A percentile compares a stretch with the other conserved stretches of the same genome.
phyloP scores from a whole-genome alignment of 1,140 invertebrate genomes.

The Aphidius gifuensis region DNA sequence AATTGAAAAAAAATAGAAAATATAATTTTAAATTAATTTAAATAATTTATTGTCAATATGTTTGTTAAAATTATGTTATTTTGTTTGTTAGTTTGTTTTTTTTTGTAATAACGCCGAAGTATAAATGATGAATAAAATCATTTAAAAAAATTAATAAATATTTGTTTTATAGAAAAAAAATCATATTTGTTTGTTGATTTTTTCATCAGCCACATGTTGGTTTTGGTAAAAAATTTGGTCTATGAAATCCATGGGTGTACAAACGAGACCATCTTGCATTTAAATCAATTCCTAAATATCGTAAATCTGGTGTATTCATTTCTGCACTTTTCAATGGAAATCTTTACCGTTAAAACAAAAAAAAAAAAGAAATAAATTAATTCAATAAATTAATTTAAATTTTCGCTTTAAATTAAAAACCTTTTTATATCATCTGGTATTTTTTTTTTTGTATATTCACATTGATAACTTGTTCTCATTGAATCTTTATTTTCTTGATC shows the following conservation, averaged over 20 bases:
- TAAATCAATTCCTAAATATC: constrained; percentile 23
- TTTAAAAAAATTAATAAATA: neutral
- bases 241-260: constrained; percentile 10
- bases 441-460: constrained; percentile 19
- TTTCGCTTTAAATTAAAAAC: neutral
- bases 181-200: neutral
- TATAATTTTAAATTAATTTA: no score
- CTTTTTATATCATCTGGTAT: constrained; percentile 7
- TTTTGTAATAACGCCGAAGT: neutral
- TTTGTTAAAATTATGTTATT: neutral
- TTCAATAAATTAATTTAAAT: neutral
- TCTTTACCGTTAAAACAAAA: constrained; percentile 13
- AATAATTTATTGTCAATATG: no score
- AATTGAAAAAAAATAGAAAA: no score
- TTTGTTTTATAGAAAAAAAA: neutral
- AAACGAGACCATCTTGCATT: constrained; percentile 10
- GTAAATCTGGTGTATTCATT: constrained; percentile 30
- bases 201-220: constrained; percentile 6
- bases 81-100: neutral
- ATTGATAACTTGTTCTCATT: constrained; percentile 15
- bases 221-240: constrained; percentile 7
- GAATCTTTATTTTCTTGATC: constrained; percentile 6
- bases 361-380: neutral
- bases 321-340: constrained; percentile 23
- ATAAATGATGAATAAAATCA: neutral